Evolutionary conservation across 2,888 invertebrate species (phyloP), one percentile per base, ranked within the genome.

Genomic region (Lordiphosa andalusiaca): DNA sequence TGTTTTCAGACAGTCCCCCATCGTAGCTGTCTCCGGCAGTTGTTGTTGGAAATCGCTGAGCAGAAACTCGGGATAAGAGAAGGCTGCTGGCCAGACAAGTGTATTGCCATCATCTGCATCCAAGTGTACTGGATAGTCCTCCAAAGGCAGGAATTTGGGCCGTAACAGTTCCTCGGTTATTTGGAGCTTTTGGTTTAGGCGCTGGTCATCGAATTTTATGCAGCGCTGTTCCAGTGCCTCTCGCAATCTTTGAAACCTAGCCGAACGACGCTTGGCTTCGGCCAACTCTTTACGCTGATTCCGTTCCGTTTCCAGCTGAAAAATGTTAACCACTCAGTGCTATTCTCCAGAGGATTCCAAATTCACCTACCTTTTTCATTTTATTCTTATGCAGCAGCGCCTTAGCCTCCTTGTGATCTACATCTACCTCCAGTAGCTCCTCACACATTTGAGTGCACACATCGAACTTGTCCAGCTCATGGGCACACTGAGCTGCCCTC

Each of bases 51-150:
- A 95, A 89, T 99, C 98, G 47, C 96, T 95, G 78, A 95, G 93
- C 58, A 93, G 91, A 84, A 94, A 94, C 89, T 98, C 97, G 0
- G 98, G 98, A 89, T 98, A 98, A 9, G 96, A 90, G 71, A 98
- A 93, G 13, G 96, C 90, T 0, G 97, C 94, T 0, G 98, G 98
- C 98, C 98, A 98, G 49, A 93, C 90, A 9, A 98, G 89, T 39
- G 89, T 87, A 9, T 90, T 90, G 10, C 90, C 76, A 36, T 87
- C 85, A 0, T 16, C 16, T 13, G 92, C 89, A 78, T 92, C 90
- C 9, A 95, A 78, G 77, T 92, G 91, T 0, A 95, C 95, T 49
- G 92, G 91, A 58, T 91, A 90, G 53, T 93, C 91, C 40, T 92
- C 91, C 4, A 93, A 91, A 35, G 94, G 93, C 0, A 94, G 92